Conservation (phyloP, 2,113 vertebrate species). For the Phasianus colchicus region DNA sequence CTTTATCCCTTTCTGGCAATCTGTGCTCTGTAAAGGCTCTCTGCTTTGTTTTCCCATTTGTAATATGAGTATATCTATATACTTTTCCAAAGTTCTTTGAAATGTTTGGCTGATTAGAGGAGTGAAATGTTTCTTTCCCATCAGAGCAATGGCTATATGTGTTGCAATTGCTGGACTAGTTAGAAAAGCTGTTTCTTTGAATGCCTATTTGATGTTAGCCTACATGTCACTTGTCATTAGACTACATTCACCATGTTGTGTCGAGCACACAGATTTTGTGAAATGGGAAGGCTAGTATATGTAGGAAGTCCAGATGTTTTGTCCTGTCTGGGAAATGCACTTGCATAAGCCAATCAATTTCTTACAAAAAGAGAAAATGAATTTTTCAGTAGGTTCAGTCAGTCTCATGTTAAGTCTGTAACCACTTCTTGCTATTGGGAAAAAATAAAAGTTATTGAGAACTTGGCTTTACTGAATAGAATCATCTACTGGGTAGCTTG, state of each 20-base stretch:
- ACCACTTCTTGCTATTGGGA: background rate
- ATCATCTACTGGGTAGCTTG: background rate
- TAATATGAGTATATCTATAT: background rate
- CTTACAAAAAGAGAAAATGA: background rate
- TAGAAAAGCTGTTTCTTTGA: background rate
- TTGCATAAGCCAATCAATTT: background rate
- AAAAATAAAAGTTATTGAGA: background rate
- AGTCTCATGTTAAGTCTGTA: background rate
- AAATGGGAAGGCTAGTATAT: background rate
- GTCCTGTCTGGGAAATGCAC: background rate
- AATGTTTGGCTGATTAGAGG: background rate
- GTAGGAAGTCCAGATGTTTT: background rate
- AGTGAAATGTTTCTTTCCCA: background rate
- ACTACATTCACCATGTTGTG: background rate
- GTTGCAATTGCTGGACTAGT: background rate
- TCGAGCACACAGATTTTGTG: background rate
- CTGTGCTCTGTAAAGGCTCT: background rate
- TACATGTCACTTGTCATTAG: background rate
- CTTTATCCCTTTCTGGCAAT: background rate
- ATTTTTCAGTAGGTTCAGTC: slow-evolving; percentile 18
- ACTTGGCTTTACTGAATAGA: background rate
- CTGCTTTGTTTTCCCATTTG: background rate
- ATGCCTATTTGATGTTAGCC: background rate
- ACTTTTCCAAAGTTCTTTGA: background rate
- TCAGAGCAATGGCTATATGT: background rate